Conservation (phyloP, 2,113 vertebrate species). For the Pelecanus crispus region DNA sequence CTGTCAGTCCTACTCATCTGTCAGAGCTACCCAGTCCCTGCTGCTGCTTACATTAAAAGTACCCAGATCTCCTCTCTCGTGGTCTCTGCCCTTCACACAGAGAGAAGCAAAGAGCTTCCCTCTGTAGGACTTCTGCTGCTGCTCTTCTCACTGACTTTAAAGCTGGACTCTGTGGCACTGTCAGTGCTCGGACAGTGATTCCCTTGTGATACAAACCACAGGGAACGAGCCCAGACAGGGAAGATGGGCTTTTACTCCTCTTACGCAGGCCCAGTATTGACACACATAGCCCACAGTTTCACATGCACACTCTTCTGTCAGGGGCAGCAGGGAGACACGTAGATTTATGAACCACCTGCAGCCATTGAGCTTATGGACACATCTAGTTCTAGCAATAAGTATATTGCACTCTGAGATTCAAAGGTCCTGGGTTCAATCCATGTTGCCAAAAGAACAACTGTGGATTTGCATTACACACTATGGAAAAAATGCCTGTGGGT, state of each 20-base stretch:
- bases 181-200: background rate
- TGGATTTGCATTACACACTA: background rate
- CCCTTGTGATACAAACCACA: background rate
- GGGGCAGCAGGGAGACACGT: rapidly evolving
- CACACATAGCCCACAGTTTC: background rate
- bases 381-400: background rate
- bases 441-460: background rate
- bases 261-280: rapidly evolving
- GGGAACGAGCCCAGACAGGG: background rate
- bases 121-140: background rate
- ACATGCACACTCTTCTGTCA: background rate
- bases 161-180: background rate
- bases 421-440: background rate
- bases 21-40: background rate
- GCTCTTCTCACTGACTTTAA: background rate
- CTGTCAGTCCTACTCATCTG: background rate
- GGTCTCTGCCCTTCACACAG: background rate
- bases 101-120: background rate
- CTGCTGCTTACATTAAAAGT: background rate
- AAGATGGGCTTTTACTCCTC: background rate
- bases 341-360: background rate
- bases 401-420: background rate
- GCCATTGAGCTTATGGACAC: background rate
- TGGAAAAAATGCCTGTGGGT: background rate
- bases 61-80: background rate